A percentile compares a stretch with the other conserved stretches of the same genome.
Evolutionary conservation across 2,797 vertebrate genomes (phyloP).

Genomic region (Amblyopsis hoosieri): DNA sequence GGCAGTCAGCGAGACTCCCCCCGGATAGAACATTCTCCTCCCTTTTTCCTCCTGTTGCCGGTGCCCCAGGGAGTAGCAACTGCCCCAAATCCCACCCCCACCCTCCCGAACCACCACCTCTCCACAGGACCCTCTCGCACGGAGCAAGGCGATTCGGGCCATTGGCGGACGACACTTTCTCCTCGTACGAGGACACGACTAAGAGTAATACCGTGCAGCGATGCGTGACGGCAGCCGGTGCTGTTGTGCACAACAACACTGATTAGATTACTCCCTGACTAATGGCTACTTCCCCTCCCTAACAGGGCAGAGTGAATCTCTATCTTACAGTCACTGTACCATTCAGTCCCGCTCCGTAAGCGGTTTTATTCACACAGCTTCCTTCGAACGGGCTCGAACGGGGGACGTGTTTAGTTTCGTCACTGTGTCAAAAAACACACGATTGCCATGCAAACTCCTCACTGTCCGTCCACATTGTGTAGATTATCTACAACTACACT

Average conservation of each 20-base stretch:
- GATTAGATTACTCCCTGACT: slow-evolving; percentile 75
- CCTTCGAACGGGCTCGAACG: slow-evolving; percentile 28
- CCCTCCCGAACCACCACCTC: slow-evolving; percentile 8
- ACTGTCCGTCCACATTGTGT: too few species aligned
- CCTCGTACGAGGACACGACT: slow-evolving; percentile 61
- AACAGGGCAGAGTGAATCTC: slow-evolving; percentile 68
- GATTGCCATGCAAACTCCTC: too few species aligned
- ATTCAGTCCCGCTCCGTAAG: slow-evolving; percentile 50
- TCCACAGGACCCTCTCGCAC: slow-evolving; percentile 14
- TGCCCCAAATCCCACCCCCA: neutral
- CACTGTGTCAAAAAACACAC: slow-evolving; percentile 9
- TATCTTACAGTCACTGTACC: slow-evolving; percentile 67
- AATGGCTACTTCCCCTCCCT: slow-evolving; percentile 72
- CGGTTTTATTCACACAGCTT: slow-evolving; percentile 43
- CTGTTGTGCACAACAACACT: slow-evolving; percentile 69
- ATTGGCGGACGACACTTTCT: slow-evolving; percentile 24
- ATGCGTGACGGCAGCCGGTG: slow-evolving; percentile 60
- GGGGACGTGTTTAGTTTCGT: slow-evolving; percentile 35
- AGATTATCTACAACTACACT: too few species aligned
- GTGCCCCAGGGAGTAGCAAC: slow-evolving; percentile 4
- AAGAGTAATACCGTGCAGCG: slow-evolving; percentile 69
- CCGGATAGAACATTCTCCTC: neutral
- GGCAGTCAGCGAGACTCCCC: slow-evolving; percentile 20
- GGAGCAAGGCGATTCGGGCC: slow-evolving; percentile 21
- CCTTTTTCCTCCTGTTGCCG: slow-evolving; percentile 1